Conservation (phyloP, 2,888 invertebrate genomes). For the Oligia latruncula region DNA sequence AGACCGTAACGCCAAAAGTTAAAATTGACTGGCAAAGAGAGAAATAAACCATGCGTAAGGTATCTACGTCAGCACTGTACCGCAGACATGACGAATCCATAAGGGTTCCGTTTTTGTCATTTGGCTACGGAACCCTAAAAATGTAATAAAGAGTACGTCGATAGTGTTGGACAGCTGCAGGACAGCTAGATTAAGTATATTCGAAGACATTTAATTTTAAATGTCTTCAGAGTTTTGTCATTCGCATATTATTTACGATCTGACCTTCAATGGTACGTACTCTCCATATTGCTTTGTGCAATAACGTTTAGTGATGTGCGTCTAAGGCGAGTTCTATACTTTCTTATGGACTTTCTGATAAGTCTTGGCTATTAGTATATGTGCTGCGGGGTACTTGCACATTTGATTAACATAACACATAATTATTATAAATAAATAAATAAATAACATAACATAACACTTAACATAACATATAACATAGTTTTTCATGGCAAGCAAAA, state of each 20-base stretch:
- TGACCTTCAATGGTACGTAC: not conserved
- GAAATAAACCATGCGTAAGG: no score
- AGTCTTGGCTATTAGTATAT: not conserved
- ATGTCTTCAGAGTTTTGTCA: not conserved
- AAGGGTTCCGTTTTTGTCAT: no score
- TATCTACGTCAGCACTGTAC: no score
- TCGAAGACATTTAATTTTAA: not conserved
- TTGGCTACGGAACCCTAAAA: not conserved
- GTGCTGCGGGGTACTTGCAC: not conserved
- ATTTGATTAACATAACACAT: no score
- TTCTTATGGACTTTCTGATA: not conserved
- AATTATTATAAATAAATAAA: no score
- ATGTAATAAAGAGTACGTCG: not conserved
- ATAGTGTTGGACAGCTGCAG: not conserved
- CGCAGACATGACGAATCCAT: no score
- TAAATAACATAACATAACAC: no score
- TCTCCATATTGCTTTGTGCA: conserved; percentile 1
- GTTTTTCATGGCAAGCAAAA: no score
- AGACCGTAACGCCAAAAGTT: no score
- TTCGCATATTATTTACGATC: conserved; percentile 12
- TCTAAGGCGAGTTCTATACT: not conserved
- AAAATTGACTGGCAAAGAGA: no score
- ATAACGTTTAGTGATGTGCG: conserved; percentile 13
- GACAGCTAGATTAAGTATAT: not conserved
- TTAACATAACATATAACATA: no score